phyloP scores from a whole-genome alignment of 2,797 vertebrate genomes.

The Sarcoramphus papa region DNA sequence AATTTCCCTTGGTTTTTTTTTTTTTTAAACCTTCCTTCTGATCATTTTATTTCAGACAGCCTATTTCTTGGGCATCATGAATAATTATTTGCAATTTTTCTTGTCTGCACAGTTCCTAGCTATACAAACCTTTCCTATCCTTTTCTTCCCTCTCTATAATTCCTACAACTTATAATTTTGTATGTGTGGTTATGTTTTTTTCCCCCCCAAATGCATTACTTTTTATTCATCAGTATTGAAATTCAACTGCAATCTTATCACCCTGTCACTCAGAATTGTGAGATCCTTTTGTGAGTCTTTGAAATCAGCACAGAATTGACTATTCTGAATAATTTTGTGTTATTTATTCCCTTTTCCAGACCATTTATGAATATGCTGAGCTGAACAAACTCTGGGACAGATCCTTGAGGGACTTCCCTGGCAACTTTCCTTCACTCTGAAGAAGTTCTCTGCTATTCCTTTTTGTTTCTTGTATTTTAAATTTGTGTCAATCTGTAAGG shows the following conservation, averaged over 20 bases:
- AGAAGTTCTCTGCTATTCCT: neutral
- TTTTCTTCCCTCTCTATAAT: neutral
- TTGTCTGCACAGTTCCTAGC: neutral
- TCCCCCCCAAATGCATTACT: neutral
- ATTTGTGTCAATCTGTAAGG: neutral
- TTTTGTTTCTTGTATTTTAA: neutral
- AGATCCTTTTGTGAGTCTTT: constrained; percentile 17
- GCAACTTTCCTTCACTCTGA: neutral
- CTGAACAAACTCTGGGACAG: neutral
- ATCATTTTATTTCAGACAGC: neutral
- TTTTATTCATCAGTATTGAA: constrained; percentile 11
- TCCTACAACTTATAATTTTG: neutral
- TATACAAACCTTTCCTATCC: neutral
- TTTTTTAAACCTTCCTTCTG: neutral
- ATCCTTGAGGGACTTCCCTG: neutral
- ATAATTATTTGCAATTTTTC: neutral
- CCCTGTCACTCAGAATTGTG: neutral
- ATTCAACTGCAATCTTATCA: neutral
- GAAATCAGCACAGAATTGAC: constrained; percentile 22
- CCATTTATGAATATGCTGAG: constrained; percentile 16
- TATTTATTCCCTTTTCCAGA: neutral
- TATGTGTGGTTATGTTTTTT: neutral
- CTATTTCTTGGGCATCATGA: neutral
- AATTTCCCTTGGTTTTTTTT: neutral
- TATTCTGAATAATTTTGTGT: neutral